A percentile compares a stretch with the other conserved stretches of the same genome.
Evolutionary conservation across 2,113 vertebrate species (phyloP).

Genomic region (Rattus rattus): DNA sequence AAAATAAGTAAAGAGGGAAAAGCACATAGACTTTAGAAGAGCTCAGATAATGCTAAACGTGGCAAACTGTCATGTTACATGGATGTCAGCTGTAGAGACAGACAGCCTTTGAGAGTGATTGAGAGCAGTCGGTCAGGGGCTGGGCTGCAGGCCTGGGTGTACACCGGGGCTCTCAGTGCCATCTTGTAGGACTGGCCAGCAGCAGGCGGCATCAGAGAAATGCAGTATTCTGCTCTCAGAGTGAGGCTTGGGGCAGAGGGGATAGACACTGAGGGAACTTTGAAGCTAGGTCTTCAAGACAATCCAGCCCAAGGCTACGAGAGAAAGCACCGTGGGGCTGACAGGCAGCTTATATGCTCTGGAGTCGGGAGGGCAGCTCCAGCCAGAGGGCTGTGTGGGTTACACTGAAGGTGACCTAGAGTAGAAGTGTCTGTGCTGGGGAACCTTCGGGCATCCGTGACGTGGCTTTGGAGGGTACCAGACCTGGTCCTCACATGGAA

Average conservation of each 20-base stretch:
- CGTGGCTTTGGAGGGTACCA: background rate
- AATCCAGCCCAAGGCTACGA: background rate
- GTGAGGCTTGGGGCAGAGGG: background rate
- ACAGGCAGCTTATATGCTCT: background rate
- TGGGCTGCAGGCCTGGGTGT: background rate
- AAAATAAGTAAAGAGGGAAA: conserved; percentile 33
- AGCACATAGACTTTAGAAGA: conserved; percentile 16
- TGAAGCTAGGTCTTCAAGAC: background rate
- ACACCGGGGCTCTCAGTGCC: fast-evolving
- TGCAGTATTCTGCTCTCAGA: background rate
- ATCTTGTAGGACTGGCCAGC: background rate
- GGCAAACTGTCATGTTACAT: background rate
- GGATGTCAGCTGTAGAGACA: background rate
- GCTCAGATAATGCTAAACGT: background rate
- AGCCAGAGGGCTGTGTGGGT: background rate
- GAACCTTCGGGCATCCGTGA: background rate
- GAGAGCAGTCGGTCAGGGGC: background rate
- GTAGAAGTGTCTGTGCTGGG: background rate
- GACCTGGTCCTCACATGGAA: background rate
- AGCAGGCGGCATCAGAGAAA: background rate
- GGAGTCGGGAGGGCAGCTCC: background rate
- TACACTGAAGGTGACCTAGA: fast-evolving
- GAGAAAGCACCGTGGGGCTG: background rate
- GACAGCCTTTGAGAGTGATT: background rate
- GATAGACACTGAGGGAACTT: background rate